Evolutionary conservation across 2,797 vertebrate species (phyloP).

Genomic region (Picus viridis): DNA sequence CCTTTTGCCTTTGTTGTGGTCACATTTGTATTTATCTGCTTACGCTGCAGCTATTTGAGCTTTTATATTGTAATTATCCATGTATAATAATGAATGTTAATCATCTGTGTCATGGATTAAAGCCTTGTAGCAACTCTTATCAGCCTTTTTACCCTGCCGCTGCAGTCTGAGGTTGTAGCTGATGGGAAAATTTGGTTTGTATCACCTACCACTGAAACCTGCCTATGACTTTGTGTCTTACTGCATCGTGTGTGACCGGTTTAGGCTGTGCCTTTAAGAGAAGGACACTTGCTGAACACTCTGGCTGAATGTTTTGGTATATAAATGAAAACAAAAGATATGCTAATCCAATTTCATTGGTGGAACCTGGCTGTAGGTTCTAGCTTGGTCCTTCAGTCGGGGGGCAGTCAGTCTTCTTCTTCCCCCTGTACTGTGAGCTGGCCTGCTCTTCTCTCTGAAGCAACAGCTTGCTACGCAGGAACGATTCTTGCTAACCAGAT

Average conservation of each 20-base stretch:
- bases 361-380: no score
- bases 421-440: no score
- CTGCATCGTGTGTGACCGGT: not conserved
- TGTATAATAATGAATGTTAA: not conserved
- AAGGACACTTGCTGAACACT: no score
- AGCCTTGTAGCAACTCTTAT: not conserved
- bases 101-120: not conserved
- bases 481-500: no score
- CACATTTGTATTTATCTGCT: not conserved
- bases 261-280: no score
- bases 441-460: no score
- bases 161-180: not conserved
- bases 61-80: not conserved
- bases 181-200: not conserved
- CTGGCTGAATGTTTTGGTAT: no score
- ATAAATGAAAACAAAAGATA: no score
- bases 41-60: not conserved
- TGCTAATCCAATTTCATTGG: no score
- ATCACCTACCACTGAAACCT: not conserved
- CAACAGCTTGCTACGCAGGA: no score
- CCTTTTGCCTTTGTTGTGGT: not conserved
- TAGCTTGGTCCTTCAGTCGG: no score
- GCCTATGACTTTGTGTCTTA: not conserved
- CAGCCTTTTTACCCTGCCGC: not conserved
- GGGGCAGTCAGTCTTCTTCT: no score